Evolutionary conservation across 2,113 vertebrate species (phyloP).

Genomic region (Delphinapterus leucas): DNA sequence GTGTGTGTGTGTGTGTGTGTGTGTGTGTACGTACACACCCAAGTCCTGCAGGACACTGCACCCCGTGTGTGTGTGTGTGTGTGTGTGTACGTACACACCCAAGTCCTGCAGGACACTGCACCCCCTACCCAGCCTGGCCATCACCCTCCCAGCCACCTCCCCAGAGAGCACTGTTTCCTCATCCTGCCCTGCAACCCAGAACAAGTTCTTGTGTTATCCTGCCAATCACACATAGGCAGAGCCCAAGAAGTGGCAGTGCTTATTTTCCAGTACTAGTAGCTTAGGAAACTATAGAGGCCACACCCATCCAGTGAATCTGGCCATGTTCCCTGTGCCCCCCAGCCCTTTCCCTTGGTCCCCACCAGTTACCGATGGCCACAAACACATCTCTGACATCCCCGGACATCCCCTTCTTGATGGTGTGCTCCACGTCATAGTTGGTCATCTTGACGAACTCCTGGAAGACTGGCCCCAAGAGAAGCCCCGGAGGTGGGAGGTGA

Average conservation of each 20-base stretch:
- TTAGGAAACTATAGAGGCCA: not conserved
- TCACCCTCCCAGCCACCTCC: not conserved
- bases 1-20: no score
- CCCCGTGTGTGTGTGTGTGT: not conserved
- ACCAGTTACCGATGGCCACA: conserved; percentile 90
- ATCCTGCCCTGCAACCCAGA: not conserved
- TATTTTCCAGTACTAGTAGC: not conserved
- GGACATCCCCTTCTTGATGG: conserved; percentile 96
- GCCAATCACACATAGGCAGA: not conserved
- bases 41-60: no score
- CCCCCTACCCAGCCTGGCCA: not conserved
- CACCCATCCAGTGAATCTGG: not conserved
- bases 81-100: rapidly evolving
- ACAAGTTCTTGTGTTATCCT: not conserved
- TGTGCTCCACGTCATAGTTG: conserved; percentile 95
- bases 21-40: no score
- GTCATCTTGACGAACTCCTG: conserved; percentile 95
- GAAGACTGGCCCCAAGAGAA: conserved; percentile 86
- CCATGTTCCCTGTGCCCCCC: not conserved
- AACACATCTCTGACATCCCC: conserved; percentile 92
- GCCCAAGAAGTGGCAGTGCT: not conserved
- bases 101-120: not conserved
- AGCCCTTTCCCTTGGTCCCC: not conserved
- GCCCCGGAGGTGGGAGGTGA: not conserved
- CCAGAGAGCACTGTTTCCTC: not conserved